Base-by-base conservation (phyloP, 2,888 invertebrate genomes). In the Allacma fusca region DNA sequence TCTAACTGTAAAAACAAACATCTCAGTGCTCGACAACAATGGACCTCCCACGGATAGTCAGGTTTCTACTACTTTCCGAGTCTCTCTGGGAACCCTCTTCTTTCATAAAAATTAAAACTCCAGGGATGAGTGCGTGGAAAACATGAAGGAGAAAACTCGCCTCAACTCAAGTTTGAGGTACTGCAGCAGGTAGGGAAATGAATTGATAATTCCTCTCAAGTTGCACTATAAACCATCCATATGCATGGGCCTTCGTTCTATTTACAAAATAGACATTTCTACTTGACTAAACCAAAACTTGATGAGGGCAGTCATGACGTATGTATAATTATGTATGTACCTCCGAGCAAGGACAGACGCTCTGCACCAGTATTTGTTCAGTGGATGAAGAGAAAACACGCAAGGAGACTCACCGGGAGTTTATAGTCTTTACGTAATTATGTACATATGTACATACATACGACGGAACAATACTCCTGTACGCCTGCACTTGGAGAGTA, bases 41-140 rank as follows among this genome's bases (percentile, higher is more conserved):
- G 77, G 83, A 83, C 83, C 83, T 83, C 83, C 83, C 83, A 83
- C 80, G 76, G 83, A 78, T 79, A 75, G 62, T 80, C 80, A 78
- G 78, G 79, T 82, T 81, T 81, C 82, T 71, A 62, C 62, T 62
- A 62, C 62, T 62, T 62, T 62, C 16, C 23, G 24, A 24, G 23
- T 62, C 62, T 19, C 50, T 50, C 64, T 76, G 76, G 74, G 77
- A 79, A 79, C 76, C 79, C 74, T 76, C 75, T 29, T 40, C 21
- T 44, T 44, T 50, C 19, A 5, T 12, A 7, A 50, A 50, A 50
- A n/a, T 16, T 50, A 50, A 50, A 50, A n/a, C 50, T 50, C 50
- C 50, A 50, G 50, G 50, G 50, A 50, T n/a, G 50, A 50, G 50
- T 50, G 50, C n/a, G 34, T 67, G 26, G 29, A 67, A 67, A 67